These are phyloP conservation scores for Myotis pilosus DNA, from an alignment of 2,797 vertebrate genomes.

Conservation along the genomic window DNA sequence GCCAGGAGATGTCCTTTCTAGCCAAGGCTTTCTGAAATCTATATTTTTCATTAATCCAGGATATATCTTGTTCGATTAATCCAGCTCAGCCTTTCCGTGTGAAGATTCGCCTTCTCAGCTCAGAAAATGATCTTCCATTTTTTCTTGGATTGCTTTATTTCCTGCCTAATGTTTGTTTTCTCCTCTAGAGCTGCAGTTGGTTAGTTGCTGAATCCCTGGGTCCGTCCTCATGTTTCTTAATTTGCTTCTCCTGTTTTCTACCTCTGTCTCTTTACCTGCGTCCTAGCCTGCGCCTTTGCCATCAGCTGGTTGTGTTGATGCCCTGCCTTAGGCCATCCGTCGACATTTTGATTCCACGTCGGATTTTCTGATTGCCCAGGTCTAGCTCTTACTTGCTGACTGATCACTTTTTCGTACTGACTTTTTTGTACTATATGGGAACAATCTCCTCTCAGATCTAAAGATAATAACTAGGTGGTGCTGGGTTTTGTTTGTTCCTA, in stretches of 20 bases:
- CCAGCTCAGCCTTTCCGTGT: neutral
- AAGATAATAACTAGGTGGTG: neutral
- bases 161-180: neutral
- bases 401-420: neutral
- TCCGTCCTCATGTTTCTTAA: neutral
- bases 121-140: neutral
- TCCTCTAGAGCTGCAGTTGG: neutral
- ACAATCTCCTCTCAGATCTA: neutral
- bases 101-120: neutral
- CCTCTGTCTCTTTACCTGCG: neutral
- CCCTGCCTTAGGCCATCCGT: neutral
- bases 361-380: neutral
- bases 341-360: neutral
- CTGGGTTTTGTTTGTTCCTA: neutral
- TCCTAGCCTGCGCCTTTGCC: neutral
- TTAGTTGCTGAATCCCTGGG: neutral
- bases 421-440: neutral
- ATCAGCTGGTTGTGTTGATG: neutral
- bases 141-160: neutral
- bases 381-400: neutral
- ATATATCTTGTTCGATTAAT: neutral
- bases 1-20: neutral
- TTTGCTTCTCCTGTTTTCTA: neutral
- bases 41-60: slow-evolving; percentile 17
- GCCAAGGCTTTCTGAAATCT: slow-evolving; percentile 27